A percentile compares a stretch with the other conserved stretches of the same genome.
These are phyloP conservation scores for Saccopteryx bilineata DNA, from an alignment of 2,113 vertebrate genomes.

Conservation along the genomic window DNA sequence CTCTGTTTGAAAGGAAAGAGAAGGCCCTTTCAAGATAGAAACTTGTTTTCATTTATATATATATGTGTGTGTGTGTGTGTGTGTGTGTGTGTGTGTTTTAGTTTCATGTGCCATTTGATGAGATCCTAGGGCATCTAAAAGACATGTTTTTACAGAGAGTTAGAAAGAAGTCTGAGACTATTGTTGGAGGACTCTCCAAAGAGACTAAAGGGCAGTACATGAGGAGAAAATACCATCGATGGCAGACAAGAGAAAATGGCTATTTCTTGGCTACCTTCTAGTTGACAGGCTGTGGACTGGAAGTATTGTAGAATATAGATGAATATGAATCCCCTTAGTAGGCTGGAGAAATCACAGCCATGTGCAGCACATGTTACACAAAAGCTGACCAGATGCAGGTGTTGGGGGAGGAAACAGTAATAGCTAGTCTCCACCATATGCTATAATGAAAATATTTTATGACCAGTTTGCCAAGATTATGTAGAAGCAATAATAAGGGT, in stretches of 20 bases:
- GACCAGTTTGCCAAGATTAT: slow-evolving; percentile 64
- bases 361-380: not conserved
- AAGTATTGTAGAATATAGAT: not conserved
- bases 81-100: too few relatives aligned
- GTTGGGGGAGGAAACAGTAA: slow-evolving; percentile 8
- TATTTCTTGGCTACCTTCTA: not conserved
- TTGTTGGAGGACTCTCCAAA: not conserved
- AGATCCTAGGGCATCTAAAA: not conserved
- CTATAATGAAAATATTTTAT: slow-evolving; percentile 76
- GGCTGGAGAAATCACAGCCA: not conserved
- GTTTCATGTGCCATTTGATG: not conserved
- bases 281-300: not conserved
- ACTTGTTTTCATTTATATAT: too few relatives aligned
- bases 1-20: not conserved
- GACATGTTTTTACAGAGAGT: not conserved
- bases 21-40: not conserved
- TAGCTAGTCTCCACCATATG: not conserved
- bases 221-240: not conserved
- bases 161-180: not conserved
- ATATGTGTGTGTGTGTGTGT: too few relatives aligned
- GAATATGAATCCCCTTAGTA: not conserved
- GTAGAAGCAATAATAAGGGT: slow-evolving; percentile 62
- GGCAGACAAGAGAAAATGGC: not conserved
- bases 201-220: not conserved
- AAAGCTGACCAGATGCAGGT: slow-evolving; percentile 51